Conservation (phyloP, 2,797 vertebrate genomes). For the Sparus aurata region DNA sequence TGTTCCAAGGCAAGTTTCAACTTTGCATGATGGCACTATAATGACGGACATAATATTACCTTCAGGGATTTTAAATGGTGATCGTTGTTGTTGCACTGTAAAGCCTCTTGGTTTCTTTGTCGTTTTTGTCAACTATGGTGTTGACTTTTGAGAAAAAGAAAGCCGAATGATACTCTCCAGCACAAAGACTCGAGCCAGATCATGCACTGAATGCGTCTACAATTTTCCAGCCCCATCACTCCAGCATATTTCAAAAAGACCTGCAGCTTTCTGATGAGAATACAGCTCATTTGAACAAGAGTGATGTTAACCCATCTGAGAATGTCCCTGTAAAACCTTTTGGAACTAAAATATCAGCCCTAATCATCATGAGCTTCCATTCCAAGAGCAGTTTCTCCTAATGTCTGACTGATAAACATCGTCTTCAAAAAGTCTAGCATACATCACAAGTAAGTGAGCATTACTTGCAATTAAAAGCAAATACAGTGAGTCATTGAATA, state of each 20-base stretch:
- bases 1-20: slow-evolving; percentile 14
- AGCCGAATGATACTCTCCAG: slow-evolving; percentile 1
- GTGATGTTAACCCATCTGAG: neutral
- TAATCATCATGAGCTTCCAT: slow-evolving; percentile 5
- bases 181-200: neutral
- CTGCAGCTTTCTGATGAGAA: neutral
- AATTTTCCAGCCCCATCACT: neutral
- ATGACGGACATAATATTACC: neutral
- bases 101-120: slow-evolving; percentile 13
- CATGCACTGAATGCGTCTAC: neutral
- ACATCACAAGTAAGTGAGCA: neutral
- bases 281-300: neutral
- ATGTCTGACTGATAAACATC: slow-evolving; percentile 13
- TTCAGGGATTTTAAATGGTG: slow-evolving; percentile 9
- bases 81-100: slow-evolving; percentile 7
- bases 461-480: slow-evolving; percentile 41
- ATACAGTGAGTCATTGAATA: slow-evolving; percentile 42
- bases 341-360: slow-evolving; percentile 2
- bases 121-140: slow-evolving; percentile 1
- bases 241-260: neutral
- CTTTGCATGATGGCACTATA: slow-evolving; percentile 3
- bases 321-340: neutral
- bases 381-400: slow-evolving; percentile 18
- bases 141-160: slow-evolving; percentile 7
- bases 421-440: neutral